phyloP scores from a whole-genome alignment of 2,113 vertebrate genomes.

The Apteryx mantelli region DNA sequence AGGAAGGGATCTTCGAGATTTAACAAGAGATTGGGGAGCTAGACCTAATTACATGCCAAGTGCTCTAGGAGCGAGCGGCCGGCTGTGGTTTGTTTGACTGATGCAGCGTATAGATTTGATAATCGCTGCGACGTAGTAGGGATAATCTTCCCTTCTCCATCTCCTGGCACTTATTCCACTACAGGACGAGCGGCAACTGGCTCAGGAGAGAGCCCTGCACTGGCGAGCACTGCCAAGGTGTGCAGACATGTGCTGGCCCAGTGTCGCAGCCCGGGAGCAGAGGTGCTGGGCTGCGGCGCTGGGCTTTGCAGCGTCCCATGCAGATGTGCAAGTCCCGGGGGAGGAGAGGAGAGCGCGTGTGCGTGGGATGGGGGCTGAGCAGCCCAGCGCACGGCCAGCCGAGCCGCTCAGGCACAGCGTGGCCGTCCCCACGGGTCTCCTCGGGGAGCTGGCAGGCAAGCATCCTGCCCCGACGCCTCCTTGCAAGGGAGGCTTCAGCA shows the following conservation, averaged over 20 bases:
- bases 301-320: background rate
- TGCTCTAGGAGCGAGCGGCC: background rate
- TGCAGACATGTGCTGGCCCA: rapidly evolving
- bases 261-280: background rate
- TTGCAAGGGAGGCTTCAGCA: background rate
- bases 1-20: conserved; percentile 14
- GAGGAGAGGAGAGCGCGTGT: background rate
- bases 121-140: background rate
- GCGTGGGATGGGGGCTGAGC: too few species aligned
- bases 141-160: background rate
- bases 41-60: background rate
- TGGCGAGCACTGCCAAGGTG: rapidly evolving
- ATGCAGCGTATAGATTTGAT: background rate
- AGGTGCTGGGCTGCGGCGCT: background rate
- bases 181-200: background rate
- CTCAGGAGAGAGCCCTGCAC: background rate
- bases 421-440: background rate
- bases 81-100: background rate
- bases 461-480: background rate
- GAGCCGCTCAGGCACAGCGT: background rate
- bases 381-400: background rate
- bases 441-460: background rate
- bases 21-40: conserved; percentile 1
- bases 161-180: background rate
- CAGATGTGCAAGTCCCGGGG: background rate